Evolutionary conservation across 1,140 invertebrate species (phyloP), one percentile per base, ranked within the genome.

Genomic region (Solenopsis invicta): DNA sequence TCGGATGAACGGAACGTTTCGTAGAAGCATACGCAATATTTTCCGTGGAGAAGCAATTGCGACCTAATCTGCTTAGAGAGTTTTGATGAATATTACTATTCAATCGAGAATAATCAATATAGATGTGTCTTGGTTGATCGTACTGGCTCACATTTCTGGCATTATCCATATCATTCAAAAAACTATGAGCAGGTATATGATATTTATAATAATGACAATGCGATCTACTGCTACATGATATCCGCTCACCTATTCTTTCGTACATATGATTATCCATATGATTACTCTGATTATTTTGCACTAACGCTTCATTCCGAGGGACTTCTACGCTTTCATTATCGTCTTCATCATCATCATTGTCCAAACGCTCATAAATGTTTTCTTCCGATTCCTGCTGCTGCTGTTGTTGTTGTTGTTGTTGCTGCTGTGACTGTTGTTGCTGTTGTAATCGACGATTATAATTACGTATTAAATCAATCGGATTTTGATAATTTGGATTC

Each of bases 21-120:
- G 92, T 92, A 0, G 92, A 91, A 3, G 93, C 92, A 9, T 93
- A 93, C 41, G 93, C 91, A 52, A 95, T 94, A 66, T 95, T 95
- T 56, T 95, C 94, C 10, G 92, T 94, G 0, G 94, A 95, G 52
- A 95, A 95, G 74, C 94, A 95, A 66, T 95, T 95, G 2, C 94
- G 90, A 48, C 94, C 92, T 10, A 94, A 81, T 76, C 92, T 90
- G 48, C 84, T 93, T 34, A 95, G 66, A 16, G 92, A 91, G 85
- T 88, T 93, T 3, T 94, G 93, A 50, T 92, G 94, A 8, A 93
- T 91, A n/a, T 93, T 93, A 41, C 86, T 92, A 45, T 91, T 77
- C 4, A 94, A 87, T 85, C 92, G 90, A 21, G 90, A 86, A 1
- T 92, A 86, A 34, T 93, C 92, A 21, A 93, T 75, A 71, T 93